A percentile compares a stretch with the other conserved stretches of the same genome.
These are phyloP conservation scores for Agrotis ipsilon DNA, from an alignment of 2,888 invertebrate species.

Conservation along the genomic window DNA sequence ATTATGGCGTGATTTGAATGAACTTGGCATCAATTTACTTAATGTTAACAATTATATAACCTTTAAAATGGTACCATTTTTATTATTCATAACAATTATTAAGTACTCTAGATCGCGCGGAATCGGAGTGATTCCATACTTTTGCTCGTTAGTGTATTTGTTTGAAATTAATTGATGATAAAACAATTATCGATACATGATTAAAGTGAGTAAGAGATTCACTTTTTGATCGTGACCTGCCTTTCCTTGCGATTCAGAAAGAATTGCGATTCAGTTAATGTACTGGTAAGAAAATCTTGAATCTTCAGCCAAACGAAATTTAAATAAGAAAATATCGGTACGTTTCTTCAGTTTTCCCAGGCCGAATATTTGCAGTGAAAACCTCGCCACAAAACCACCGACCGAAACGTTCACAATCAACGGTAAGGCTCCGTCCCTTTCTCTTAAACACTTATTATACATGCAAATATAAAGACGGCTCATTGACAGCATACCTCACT, in stretches of 20 bases:
- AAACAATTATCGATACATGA: background rate
- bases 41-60: too few species aligned
- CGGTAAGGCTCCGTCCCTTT: conserved; percentile 44
- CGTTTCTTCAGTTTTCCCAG: conserved; percentile 29
- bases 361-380: conserved; percentile 47
- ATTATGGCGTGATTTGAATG: too few species aligned
- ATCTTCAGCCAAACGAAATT: background rate
- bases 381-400: conserved; percentile 25
- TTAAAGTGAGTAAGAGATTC: background rate
- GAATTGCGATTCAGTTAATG: too few species aligned
- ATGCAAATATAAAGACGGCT: conserved; percentile 29
- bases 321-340: background rate
- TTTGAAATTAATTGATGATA: background rate
- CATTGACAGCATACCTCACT: background rate
- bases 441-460: conserved; percentile 31
- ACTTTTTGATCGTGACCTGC: background rate
- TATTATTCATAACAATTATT: too few species aligned
- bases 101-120: too few species aligned
- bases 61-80: too few species aligned
- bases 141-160: background rate
- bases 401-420: conserved; percentile 38
- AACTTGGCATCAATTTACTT: too few species aligned
- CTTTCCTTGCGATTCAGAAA: background rate
- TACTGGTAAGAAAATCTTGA: background rate
- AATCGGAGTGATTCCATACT: too few species aligned